phyloP scores from a whole-genome alignment of 2,113 vertebrate genomes.

The Dunckerocampus dactyliophorus region DNA sequence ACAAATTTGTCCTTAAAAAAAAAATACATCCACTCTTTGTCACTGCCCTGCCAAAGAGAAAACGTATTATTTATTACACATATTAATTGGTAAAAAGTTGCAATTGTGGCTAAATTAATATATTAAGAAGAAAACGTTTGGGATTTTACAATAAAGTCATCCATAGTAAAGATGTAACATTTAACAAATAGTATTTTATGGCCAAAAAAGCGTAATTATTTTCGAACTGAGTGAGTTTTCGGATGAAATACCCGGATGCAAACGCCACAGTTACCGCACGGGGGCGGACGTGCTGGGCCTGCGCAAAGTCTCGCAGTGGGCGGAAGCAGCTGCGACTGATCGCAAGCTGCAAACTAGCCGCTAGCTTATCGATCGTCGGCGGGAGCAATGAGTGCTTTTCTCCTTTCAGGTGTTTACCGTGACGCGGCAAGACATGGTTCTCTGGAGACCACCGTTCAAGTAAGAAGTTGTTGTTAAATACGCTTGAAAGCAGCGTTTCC shows the following conservation, averaged over 20 bases:
- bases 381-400: conserved; percentile 53
- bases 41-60: no score
- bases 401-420: conserved; percentile 35
- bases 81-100: no score
- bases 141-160: no score
- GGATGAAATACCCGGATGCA: neutral
- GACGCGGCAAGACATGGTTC: conserved; percentile 40
- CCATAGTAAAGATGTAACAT: no score
- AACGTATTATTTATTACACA: no score
- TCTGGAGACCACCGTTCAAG: conserved; percentile 46
- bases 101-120: no score
- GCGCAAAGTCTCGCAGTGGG: conserved; percentile 21
- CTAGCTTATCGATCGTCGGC: conserved; percentile 6
- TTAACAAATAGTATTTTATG: no score
- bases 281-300: neutral
- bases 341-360: neutral
- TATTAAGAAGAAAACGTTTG: no score
- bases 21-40: no score
- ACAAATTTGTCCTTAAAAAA: no score
- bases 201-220: no score
- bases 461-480: conserved; percentile 24
- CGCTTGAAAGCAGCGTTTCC: neutral
- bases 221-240: no score
- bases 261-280: neutral
- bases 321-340: conserved; percentile 23